phyloP scores from a whole-genome alignment of 2,888 invertebrate species.

The Antheraea yamamai region DNA sequence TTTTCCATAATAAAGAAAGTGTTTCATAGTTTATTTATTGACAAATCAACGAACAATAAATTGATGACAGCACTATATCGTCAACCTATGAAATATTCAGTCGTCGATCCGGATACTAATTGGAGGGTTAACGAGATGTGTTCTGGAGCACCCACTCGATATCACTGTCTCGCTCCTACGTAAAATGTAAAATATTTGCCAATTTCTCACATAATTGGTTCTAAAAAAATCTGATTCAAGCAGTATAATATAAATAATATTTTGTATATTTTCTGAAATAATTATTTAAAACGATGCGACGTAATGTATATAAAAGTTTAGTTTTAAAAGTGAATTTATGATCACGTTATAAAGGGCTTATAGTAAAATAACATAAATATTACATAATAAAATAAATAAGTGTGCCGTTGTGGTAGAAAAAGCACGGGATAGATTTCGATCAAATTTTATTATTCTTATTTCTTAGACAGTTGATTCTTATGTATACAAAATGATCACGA shows the following conservation, averaged over 20 bases:
- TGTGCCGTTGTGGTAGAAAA: too few relatives aligned
- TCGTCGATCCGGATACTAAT: slow-evolving; percentile 46
- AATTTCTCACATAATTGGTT: slow-evolving; percentile 1
- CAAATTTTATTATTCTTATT: too few relatives aligned
- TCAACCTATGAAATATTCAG: slow-evolving; percentile 49
- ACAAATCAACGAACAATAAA: slow-evolving; percentile 35
- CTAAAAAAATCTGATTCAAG: background rate
- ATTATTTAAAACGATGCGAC: too few relatives aligned
- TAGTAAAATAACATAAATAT: background rate
- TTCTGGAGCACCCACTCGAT: slow-evolving; percentile 39
- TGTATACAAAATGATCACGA: too few relatives aligned
- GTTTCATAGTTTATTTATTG: slow-evolving; percentile 8
- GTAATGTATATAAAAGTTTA: background rate
- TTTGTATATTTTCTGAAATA: too few relatives aligned
- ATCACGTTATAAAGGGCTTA: background rate
- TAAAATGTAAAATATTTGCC: slow-evolving; percentile 11
- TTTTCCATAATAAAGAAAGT: background rate
- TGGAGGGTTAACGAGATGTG: slow-evolving; percentile 52
- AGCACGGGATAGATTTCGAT: too few relatives aligned
- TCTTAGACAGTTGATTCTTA: too few relatives aligned
- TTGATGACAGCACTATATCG: slow-evolving; percentile 32
- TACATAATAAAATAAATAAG: too few relatives aligned
- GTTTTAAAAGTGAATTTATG: background rate
- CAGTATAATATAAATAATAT: too few relatives aligned
- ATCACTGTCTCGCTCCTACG: slow-evolving; percentile 30